Base-by-base conservation (phyloP, 2,888 invertebrate genomes). In the Calameuta idolon region DNA sequence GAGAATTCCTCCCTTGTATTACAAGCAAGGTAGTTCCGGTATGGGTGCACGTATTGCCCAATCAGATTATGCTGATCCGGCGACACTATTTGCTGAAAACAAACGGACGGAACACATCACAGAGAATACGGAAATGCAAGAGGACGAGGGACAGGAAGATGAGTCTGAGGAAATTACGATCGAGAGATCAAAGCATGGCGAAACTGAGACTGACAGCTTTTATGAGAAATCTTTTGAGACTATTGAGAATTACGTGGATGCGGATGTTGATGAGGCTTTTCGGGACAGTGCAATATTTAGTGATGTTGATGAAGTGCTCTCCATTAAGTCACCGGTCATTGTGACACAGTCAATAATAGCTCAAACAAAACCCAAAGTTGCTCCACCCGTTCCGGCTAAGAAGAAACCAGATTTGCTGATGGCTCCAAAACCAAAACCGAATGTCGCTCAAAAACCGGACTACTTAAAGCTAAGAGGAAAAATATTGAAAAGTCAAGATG, bases 31-130 rank as follows among this genome's bases (percentile, higher is more conserved):
- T 15, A 97, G 97, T 84, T 95, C 96, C 83, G 94, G 95, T 80
- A 94, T 97, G 83, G 97, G 97, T 0, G 97, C 97, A 69, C 94
- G 97, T 82, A 97, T 98, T 89, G 98, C 98, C 1, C 95, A 96
- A 84, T 95, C 96, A 0, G 97, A 97, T 89, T 97, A 97, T 86
- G 96, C 95, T 0, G 96, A 97, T 89, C 97, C 97, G 0, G 94
- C 95, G 75, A 94, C 95, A 31, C 92, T 97, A 33, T 94, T 94
- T 71, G 92, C 93, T 9, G 91, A 92, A 15, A 85, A 68, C 34
- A 85, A 71, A 40, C 82, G 85, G 75, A 74, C 79, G 4, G 83
- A 84, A 9, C 68, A 76, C 4, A 69, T 35, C 4, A 34, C 69
- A 9, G 74, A 79, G 31, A 75, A 79, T 11, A 34, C 33, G 34